Conservation (phyloP, 1,140 invertebrate genomes). For the Rhynchophorus ferrugineus region DNA sequence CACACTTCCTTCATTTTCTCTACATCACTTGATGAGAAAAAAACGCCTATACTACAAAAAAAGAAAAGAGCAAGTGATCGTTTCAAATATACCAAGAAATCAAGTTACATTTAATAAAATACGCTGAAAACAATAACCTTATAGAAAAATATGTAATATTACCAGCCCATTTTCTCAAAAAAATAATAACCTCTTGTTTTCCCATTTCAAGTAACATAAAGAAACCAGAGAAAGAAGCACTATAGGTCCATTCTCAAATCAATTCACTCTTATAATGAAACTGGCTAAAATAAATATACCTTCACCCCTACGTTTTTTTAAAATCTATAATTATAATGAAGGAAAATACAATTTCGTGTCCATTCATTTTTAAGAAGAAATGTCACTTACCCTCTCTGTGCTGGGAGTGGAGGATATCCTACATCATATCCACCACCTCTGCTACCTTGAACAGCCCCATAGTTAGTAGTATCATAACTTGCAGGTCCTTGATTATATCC, state of each 20-base stretch:
- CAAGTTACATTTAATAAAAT: neutral
- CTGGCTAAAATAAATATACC: too few species aligned
- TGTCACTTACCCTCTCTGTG: constrained; percentile 39
- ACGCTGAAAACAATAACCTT: neutral
- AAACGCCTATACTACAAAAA: neutral
- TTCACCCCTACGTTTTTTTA: too few species aligned
- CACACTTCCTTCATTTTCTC: neutral
- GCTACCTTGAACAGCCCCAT: constrained; percentile 6
- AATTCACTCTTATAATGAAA: too few species aligned
- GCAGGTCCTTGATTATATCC: constrained; percentile 17
- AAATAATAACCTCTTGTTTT: too few species aligned
- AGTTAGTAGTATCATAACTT: constrained; percentile 3
- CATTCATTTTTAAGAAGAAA: too few species aligned
- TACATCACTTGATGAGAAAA: neutral
- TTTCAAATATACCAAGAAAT: constrained; percentile 3
- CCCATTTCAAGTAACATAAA: too few species aligned
- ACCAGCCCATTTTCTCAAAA: too few species aligned
- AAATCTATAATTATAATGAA: too few species aligned
- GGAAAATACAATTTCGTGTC: too few species aligned
- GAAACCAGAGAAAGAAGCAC: too few species aligned
- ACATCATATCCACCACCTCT: constrained; percentile 30
- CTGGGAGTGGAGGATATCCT: constrained; percentile 37
- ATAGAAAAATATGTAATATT: neutral
- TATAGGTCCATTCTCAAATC: too few species aligned
- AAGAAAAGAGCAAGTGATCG: neutral